Percentiles rank a stretch among this genome's conserved stretches.
Conservation (phyloP, 2,888 invertebrate genomes). For the Horisme vitalbata region DNA sequence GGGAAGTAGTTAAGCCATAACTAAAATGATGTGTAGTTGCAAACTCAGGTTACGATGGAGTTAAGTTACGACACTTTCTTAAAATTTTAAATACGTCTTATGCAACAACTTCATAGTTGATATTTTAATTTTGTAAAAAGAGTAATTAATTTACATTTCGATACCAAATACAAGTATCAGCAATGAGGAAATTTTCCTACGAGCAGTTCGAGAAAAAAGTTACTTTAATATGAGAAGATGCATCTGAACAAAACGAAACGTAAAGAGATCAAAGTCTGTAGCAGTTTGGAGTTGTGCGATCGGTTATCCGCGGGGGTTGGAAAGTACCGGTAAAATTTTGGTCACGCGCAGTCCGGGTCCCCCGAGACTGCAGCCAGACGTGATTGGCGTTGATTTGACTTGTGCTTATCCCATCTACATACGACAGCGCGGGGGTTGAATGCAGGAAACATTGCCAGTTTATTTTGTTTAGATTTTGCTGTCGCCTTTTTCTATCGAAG, state of each 20-base stretch:
- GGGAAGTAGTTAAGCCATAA: not conserved
- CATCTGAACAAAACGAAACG: constrained; percentile 5
- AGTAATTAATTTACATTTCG: no score
- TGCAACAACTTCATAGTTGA: no score
- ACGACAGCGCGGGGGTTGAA: constrained; percentile 19
- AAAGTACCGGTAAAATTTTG: constrained; percentile 45
- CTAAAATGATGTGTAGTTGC: not conserved
- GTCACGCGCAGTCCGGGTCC: constrained; percentile 40
- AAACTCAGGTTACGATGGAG: no score
- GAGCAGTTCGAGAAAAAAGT: no score
- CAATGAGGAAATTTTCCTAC: no score
- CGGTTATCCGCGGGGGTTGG: constrained; percentile 21
- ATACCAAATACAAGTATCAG: no score
- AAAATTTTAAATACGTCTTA: no score
- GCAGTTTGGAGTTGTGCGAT: constrained; percentile 19
- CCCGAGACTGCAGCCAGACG: constrained; percentile 35
- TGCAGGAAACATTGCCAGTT: constrained; percentile 5
- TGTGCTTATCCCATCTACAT: constrained; percentile 26
- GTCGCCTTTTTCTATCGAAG: not conserved
- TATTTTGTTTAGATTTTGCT: constrained; percentile 16
- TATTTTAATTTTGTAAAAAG: no score
- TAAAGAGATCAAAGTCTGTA: constrained; percentile 19
- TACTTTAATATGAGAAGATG: constrained; percentile 6
- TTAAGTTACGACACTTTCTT: no score
- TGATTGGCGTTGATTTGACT: constrained; percentile 39